Base-by-base conservation (phyloP, 2,113 vertebrate species). In the Pitta sordida region DNA sequence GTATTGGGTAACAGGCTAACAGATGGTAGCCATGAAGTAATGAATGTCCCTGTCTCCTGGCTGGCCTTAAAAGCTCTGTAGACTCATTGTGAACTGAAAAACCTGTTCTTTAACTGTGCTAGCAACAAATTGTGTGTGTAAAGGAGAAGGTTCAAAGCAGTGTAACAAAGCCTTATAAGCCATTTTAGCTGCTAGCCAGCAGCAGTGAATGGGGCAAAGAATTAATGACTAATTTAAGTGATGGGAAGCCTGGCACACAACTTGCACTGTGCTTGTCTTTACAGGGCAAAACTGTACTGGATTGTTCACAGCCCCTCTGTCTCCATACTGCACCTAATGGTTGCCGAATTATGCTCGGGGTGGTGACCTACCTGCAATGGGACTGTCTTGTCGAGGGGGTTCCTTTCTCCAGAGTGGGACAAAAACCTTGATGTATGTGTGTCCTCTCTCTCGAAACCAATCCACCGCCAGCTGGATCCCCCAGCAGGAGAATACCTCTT, bases 331-430 rank as follows among this genome's bases (percentile, higher is more conserved):
- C 41, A 60, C 73, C 32, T 19, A 13, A 10, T 26, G 4, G 22
- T 22, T 88, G 55, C 21, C 71, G 67, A 51, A 67, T 59, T 15
- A 20, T 3, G 1, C 27, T 37, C 44, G 30, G 83, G 56, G 55
- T 1, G 2, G 71, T 23, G 52, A 85, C 97, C 73, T 95, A 99
- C 99, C 98, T 97, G 98, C 97, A 43, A 99, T 99, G 11, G 98
- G 98, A 8, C 97, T 97, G 24, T 98, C 98, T 9, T 98, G 97
- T 53, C 98, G 97, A 3, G 98, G 92, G 37, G 97, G 98, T 26
- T 98, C 98, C 93, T 99, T 99, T 95, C 99, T 98, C 99, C 99
- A 99, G 79, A 98, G 97, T 4, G 99, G 99, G 9, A 99, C 98
- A 69, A 99, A 99, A 76, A 99, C 99, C 2, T 98, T 99, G 97